Evolutionary conservation across 1,140 invertebrate genomes (phyloP), one percentile per base, ranked within the genome.

Genomic region (Zaprionus lachaisei): DNA sequence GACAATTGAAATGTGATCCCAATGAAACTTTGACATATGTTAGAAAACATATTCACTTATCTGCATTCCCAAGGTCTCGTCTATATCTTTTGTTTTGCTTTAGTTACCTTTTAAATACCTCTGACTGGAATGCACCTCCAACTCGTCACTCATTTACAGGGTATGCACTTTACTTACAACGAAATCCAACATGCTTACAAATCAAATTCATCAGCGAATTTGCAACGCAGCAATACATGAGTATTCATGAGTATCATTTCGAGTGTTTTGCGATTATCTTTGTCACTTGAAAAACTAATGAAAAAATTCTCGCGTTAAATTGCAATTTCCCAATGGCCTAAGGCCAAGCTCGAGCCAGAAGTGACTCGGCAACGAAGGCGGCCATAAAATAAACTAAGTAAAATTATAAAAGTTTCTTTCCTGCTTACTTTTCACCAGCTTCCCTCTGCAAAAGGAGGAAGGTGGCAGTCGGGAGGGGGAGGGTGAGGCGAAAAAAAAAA

Each of bases 381-480:
- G 69, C 28, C 69, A 57, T 57, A 79, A 73, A 82, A 61, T 64
- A 66, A 58, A 67, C 61, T 61, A 65, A 83, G 80, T 72, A 56
- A 83, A 79, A 83, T 83, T 80, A 69, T 79, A 82, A 81, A 79
- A 82, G 75, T 83, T 82, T 77, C 63, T 26, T 56, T 56, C 15
- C 24, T 20, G 54, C 1, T 26, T 56, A 11, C 54, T 56, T 31
- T 12, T 14, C 15, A 20, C 11, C 38, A n/a, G 2, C 28, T 20
- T n/a, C 60, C 44, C 55, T 38, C 31, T 20, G 64, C 60, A 14
- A 14, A 14, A 14, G 11, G 12, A 37, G 7, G 0, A 37, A 12
- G 0, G 11, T 0, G 24, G 24, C 24, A 26, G 24, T 26, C 4
- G 34, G 12, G 34, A 14, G 37, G 6, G 6, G n/a, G 41, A 15